These are phyloP conservation scores for Epinotia bilunana DNA, from an alignment of 2,888 invertebrate species.

Conservation along the genomic window DNA sequence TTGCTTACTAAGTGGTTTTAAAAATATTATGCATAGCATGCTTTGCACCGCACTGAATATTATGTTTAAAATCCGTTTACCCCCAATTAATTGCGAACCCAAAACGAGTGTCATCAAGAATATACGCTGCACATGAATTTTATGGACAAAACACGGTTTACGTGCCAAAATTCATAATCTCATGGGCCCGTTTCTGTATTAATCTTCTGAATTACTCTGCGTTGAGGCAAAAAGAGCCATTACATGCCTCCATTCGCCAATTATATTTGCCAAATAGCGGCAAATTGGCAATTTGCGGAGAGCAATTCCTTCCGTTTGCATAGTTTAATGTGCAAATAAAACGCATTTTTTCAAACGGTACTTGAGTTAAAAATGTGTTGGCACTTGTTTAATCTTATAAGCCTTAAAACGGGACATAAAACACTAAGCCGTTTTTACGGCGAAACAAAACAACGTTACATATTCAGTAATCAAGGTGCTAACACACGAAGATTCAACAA, in stretches of 20 bases:
- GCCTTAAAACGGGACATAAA: constrained; percentile 22
- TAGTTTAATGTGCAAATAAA: constrained; percentile 60
- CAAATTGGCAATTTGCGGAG: constrained; percentile 74
- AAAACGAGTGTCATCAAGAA: constrained; percentile 4
- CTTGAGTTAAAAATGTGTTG: constrained; percentile 5
- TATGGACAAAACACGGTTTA: constrained; percentile 44
- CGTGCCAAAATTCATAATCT: constrained; percentile 75
- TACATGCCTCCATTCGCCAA: constrained; percentile 63
- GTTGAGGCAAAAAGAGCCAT: constrained; percentile 66
- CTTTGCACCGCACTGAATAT: no score
- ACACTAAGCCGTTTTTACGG: constrained; percentile 23
- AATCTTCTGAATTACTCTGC: constrained; percentile 69
- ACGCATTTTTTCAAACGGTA: constrained; percentile 35
- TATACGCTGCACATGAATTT: constrained; percentile 8
- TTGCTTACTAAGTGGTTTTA: no score
- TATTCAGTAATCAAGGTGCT: no score
- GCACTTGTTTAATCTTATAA: constrained; percentile 20
- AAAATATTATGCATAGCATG: no score
- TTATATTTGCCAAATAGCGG: constrained; percentile 71
- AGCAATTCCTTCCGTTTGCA: constrained; percentile 71
- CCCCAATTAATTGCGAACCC: not conserved
- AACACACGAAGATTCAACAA: no score
- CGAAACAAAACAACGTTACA: not conserved
- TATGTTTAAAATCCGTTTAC: not conserved
- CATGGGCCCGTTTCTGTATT: constrained; percentile 68